Evolutionary conservation across 2,797 vertebrate species (phyloP).

Genomic region (Falco rusticolus): DNA sequence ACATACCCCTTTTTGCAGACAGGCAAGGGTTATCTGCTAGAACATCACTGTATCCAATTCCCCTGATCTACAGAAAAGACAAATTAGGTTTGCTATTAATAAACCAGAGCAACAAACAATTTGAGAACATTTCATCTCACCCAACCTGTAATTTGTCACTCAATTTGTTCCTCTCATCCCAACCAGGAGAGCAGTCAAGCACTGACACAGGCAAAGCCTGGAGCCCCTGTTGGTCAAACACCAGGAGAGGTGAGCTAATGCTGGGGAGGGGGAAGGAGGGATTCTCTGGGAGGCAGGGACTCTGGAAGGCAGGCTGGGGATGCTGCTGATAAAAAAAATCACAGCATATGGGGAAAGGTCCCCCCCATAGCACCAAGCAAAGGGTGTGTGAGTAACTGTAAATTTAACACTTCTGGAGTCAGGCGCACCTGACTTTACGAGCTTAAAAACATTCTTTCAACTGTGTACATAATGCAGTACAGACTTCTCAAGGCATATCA

Average conservation of each 20-base stretch:
- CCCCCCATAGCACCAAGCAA: not conserved
- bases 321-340: not conserved
- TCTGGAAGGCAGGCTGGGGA: not conserved
- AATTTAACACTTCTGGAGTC: not conserved
- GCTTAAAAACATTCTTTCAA: not conserved
- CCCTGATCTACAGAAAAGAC: not conserved
- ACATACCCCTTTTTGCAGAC: not conserved
- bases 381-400: not conserved
- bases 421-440: not conserved
- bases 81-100: not conserved
- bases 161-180: not conserved
- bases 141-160: not conserved
- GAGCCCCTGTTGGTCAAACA: not conserved
- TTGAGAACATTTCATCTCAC: not conserved
- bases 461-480: not conserved
- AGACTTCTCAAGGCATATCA: not conserved
- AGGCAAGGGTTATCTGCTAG: not conserved
- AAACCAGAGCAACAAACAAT: not conserved
- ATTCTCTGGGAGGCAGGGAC: not conserved
- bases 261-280: not conserved
- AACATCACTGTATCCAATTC: not conserved
- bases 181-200: not conserved
- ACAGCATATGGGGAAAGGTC: rapidly evolving
- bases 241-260: rapidly evolving
- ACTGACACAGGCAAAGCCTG: not conserved